Percentiles rank a stretch among this genome's conserved stretches.
Evolutionary conservation across 2,113 vertebrate species (phyloP).

Genomic region (Heterocephalus glaber): DNA sequence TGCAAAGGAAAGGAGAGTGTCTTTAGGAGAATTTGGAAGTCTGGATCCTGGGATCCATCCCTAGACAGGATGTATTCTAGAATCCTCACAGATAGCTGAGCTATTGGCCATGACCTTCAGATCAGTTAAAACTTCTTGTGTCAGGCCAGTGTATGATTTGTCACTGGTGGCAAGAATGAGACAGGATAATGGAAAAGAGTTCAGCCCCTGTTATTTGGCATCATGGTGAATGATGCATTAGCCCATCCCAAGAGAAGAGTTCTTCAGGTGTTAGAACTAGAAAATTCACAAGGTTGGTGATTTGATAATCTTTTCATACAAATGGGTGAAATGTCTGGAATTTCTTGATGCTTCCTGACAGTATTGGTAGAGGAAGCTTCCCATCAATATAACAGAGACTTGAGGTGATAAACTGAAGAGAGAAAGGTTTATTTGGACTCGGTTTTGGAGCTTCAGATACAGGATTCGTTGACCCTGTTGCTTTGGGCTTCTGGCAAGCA

Average conservation of each 20-base stretch:
- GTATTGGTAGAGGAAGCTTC: constrained; percentile 12
- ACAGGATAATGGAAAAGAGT: not conserved
- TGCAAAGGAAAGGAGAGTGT: not conserved
- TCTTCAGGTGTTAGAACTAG: not conserved
- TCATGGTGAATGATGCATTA: not conserved
- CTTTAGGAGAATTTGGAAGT: not conserved
- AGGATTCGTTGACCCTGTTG: not conserved
- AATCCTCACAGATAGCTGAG: not conserved
- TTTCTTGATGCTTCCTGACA: not conserved
- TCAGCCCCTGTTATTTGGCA: not conserved
- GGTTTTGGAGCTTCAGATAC: not conserved
- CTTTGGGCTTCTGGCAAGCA: not conserved
- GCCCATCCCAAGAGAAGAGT: not conserved
- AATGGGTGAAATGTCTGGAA: not conserved
- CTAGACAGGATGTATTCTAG: not conserved
- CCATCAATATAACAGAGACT: not conserved
- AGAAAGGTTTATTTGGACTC: not conserved
- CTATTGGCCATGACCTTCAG: not conserved
- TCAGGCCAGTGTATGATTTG: not conserved
- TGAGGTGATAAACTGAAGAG: not conserved
- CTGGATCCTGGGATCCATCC: not conserved
- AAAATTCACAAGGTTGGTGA: not conserved
- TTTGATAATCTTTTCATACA: not conserved
- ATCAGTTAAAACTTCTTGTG: not conserved
- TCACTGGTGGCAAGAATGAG: not conserved